Evolutionary conservation across 2,797 vertebrate species (phyloP).

Genomic region (Sebastiscus tertius): DNA sequence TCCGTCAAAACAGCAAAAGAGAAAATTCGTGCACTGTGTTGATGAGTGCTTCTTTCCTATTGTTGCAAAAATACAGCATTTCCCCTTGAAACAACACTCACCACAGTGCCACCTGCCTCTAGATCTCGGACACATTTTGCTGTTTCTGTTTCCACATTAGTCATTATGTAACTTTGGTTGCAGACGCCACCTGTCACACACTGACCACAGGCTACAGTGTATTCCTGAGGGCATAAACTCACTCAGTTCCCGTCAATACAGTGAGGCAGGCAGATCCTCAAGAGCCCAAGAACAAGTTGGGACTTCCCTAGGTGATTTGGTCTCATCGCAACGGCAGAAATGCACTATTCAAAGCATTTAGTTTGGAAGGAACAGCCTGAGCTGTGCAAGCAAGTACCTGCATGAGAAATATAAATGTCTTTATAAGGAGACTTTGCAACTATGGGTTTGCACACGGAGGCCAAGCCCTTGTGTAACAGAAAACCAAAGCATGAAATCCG

Average conservation of each 20-base stretch:
- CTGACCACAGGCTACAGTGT: background rate
- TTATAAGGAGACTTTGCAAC: background rate
- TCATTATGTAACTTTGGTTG: conserved; percentile 31
- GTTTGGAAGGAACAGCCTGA: background rate
- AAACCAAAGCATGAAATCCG: background rate
- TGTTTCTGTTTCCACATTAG: conserved; percentile 10
- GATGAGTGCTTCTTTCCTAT: background rate
- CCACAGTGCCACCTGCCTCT: background rate
- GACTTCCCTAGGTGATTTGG: conserved; percentile 16
- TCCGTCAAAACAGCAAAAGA: background rate
- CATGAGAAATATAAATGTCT: conserved; percentile 27
- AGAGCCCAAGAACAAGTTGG: conserved; percentile 46
- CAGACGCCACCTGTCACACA: background rate
- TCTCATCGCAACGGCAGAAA: conserved; percentile 21
- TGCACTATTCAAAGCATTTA: conserved; percentile 12
- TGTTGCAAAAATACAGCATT: background rate
- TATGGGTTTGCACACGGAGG: conserved; percentile 7
- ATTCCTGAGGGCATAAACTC: background rate
- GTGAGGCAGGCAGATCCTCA: background rate
- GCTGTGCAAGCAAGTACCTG: conserved; percentile 52
- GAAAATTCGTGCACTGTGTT: background rate
- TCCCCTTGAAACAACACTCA: background rate
- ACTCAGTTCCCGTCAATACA: background rate
- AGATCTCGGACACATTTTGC: background rate
- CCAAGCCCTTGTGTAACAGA: conserved; percentile 34